phyloP scores from a whole-genome alignment of 2,797 vertebrate genomes.

The Taenioides sp. region DNA sequence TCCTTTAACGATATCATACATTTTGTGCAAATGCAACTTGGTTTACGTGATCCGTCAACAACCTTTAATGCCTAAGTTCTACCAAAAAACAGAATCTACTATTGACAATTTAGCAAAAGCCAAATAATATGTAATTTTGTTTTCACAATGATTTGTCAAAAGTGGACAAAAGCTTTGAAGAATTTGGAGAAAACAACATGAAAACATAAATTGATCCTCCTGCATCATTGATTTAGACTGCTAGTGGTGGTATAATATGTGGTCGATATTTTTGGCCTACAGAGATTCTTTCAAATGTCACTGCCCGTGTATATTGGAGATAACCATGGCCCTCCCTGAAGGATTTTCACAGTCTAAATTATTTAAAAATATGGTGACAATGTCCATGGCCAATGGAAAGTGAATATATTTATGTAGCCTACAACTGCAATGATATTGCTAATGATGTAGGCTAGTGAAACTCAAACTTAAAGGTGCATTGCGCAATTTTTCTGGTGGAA shows the following conservation, averaged over 20 bases:
- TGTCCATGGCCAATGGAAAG: not conserved
- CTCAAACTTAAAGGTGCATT: no score
- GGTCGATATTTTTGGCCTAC: not conserved
- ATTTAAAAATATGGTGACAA: not conserved
- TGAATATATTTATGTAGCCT: not conserved
- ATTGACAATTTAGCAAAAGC: not conserved
- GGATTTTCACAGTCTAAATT: not conserved
- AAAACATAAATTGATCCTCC: not conserved
- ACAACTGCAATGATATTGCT: no score
- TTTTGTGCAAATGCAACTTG: not conserved
- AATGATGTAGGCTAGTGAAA: no score
- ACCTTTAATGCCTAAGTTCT: not conserved
- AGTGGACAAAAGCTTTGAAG: not conserved
- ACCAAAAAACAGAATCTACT: not conserved
- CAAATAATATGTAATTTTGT: not conserved
- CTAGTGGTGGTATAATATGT: not conserved
- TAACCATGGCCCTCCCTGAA: not conserved
- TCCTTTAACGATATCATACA: not conserved
- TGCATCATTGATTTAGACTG: not conserved
- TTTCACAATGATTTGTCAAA: not conserved
- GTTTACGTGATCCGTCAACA: no score
- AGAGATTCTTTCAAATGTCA: not conserved
- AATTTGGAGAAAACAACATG: not conserved
- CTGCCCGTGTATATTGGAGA: not conserved
- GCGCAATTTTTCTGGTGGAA: no score